Conservation (phyloP, 1,140 invertebrate species). For the Coelopa frigida region DNA sequence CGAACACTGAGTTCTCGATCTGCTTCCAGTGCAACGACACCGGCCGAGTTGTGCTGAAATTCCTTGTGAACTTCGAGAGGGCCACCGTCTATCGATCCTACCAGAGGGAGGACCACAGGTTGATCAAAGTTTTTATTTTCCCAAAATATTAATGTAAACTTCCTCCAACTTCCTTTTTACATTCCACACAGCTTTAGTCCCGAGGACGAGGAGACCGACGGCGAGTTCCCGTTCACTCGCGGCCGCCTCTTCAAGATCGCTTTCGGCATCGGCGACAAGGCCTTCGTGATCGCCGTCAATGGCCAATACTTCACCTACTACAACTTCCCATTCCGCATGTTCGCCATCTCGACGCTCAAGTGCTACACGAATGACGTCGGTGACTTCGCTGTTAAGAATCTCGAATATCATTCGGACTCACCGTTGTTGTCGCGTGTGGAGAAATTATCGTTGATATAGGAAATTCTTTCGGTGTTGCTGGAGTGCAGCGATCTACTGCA, state of each 20-base stretch:
- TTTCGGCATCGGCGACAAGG: slow-evolving; percentile 39
- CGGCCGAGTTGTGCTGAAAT: slow-evolving; percentile 33
- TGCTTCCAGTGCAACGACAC: slow-evolving; percentile 43
- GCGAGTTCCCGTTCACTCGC: slow-evolving; percentile 39
- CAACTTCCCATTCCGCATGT: slow-evolving; percentile 33
- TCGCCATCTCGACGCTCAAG: slow-evolving; percentile 39
- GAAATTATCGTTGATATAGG: slow-evolving; percentile 36
- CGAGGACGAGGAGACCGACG: slow-evolving; percentile 41
- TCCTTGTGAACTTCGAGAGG: slow-evolving; percentile 37
- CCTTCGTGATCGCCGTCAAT: slow-evolving; percentile 41
- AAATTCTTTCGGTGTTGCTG: too few species aligned
- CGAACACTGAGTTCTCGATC: slow-evolving; percentile 38
- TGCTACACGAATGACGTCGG: slow-evolving; percentile 37
- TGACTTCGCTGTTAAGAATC: slow-evolving; percentile 33
- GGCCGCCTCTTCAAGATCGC: slow-evolving; percentile 42
- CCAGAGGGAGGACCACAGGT: slow-evolving; percentile 38
- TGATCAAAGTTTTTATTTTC: not conserved
- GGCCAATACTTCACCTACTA: slow-evolving; percentile 43
- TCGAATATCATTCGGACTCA: slow-evolving; percentile 41
- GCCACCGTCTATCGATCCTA: slow-evolving; percentile 34
- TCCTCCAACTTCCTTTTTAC: not conserved
- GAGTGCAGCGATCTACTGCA: too few species aligned
- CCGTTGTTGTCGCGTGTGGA: slow-evolving; percentile 35
- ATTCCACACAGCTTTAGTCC: slow-evolving; percentile 22
- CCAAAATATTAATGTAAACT: not conserved